Evolutionary conservation across 1,140 invertebrate species (phyloP).

Genomic region (Drosophila fuyamai): DNA sequence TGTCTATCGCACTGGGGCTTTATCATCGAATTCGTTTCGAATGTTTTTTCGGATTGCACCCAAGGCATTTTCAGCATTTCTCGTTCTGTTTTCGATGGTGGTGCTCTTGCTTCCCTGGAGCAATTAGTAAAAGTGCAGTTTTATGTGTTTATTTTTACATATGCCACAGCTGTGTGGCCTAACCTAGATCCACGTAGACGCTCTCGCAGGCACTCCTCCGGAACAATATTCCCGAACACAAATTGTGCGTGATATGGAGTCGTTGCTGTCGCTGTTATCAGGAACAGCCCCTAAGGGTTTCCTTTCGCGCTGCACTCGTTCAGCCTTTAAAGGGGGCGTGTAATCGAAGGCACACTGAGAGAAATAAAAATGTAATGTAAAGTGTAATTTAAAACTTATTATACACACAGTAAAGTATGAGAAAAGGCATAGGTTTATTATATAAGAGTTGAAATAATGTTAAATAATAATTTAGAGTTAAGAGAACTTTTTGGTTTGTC

Average conservation of each 20-base stretch:
- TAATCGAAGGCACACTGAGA: constrained; percentile 45
- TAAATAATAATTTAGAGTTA: no score
- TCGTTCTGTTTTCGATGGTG: background rate
- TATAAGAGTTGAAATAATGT: no score
- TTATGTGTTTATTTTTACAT: constrained; percentile 81
- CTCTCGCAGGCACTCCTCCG: constrained; percentile 42
- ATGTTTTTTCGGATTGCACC: constrained; percentile 51
- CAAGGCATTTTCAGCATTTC: constrained; percentile 9
- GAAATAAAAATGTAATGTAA: no score
- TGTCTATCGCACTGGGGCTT: constrained; percentile 33
- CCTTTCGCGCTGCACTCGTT: constrained; percentile 31
- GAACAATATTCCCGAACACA: constrained; percentile 48
- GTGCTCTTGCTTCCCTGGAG: constrained; percentile 45
- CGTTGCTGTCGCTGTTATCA: constrained; percentile 63
- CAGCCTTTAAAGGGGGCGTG: constrained; percentile 56
- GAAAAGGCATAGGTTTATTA: no score
- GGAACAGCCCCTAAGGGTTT: constrained; percentile 63
- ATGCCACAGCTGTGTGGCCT: constrained; percentile 75
- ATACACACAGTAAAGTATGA: no score
- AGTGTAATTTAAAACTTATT: no score
- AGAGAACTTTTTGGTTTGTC: no score
- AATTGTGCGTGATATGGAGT: constrained; percentile 77
- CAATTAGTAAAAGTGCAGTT: constrained; percentile 82
- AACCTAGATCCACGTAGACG: constrained; percentile 63
- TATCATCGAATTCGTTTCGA: constrained; percentile 65